Percentiles rank a stretch among this genome's conserved stretches.
phyloP scores from a whole-genome alignment of 2,888 invertebrate genomes.

The Mesoligia furuncula region DNA sequence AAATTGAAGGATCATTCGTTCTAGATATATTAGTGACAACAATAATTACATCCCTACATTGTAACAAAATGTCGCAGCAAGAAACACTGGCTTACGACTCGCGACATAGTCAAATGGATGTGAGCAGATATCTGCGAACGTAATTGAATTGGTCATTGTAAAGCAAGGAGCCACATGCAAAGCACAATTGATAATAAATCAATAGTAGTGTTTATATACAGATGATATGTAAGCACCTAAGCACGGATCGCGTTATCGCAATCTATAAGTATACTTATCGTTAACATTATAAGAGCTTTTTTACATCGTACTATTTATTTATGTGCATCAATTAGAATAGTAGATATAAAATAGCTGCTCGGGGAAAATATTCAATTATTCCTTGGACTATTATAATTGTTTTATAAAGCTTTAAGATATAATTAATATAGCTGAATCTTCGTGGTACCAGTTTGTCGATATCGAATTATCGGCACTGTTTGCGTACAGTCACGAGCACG shows the following conservation, averaged over 20 bases:
- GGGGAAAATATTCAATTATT: constrained; percentile 6
- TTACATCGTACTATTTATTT: constrained; percentile 15
- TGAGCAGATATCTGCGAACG: constrained; percentile 35
- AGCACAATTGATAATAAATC: constrained; percentile 60
- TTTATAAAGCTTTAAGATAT: background rate
- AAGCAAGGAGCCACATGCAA: constrained; percentile 56
- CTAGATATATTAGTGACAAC: background rate
- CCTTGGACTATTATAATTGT: background rate
- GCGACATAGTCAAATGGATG: constrained; percentile 34
- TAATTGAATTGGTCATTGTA: constrained; percentile 59
- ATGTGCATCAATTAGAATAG: constrained; percentile 14
- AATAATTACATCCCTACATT: constrained; percentile 37
- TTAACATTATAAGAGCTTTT: constrained; percentile 45
- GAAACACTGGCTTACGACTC: constrained; percentile 20
- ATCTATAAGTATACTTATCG: constrained; percentile 43
- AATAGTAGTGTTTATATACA: constrained; percentile 40
- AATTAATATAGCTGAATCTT: background rate
- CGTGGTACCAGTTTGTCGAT: background rate
- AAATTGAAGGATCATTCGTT: constrained; percentile 7
- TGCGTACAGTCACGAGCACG: too few species aligned
- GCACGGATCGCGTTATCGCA: constrained; percentile 36
- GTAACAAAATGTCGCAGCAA: constrained; percentile 33
- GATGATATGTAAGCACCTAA: constrained; percentile 47
- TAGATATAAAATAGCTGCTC: constrained; percentile 8
- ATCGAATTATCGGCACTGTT: background rate